These are phyloP conservation scores for Alosa sapidissima DNA, from an alignment of 2,797 vertebrate species.

Conservation along the genomic window DNA sequence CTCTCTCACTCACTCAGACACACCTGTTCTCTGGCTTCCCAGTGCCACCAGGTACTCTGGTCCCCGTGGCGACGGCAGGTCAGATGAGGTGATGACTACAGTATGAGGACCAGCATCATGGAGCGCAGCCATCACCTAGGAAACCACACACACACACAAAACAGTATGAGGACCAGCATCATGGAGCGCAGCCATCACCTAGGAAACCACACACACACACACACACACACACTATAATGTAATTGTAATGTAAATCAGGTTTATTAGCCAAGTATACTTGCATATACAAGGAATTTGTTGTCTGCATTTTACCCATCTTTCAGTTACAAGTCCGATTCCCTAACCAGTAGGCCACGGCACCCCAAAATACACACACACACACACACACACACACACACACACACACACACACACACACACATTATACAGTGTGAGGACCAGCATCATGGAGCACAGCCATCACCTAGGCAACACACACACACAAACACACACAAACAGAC, in stretches of 20 bases:
- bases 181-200: not conserved
- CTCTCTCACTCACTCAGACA: conserved; percentile 38
- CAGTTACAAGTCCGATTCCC: too few relatives aligned
- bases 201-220: not conserved
- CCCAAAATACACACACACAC: not conserved
- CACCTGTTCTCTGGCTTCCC: conserved; percentile 89
- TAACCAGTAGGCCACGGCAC: too few relatives aligned
- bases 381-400: not conserved
- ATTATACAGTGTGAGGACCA: conserved; percentile 84
- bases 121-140: conserved; percentile 91
- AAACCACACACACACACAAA: conserved; percentile 27
- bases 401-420: conserved; percentile 3
- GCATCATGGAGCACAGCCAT: conserved; percentile 90
- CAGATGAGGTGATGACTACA: conserved; percentile 94
- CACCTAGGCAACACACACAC: conserved; percentile 72
- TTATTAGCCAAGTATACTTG: too few relatives aligned
- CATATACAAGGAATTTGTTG: too few relatives aligned
- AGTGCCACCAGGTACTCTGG: conserved; percentile 85
- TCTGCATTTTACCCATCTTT: too few relatives aligned
- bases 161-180: not conserved
- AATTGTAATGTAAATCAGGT: too few relatives aligned
- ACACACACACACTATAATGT: not conserved
- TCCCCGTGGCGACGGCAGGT: conserved; percentile 81
- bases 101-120: conserved; percentile 93
- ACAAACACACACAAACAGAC: not conserved